Evolutionary conservation across 2,797 vertebrate species (phyloP).

Genomic region (Ambastaia sidthimunki): DNA sequence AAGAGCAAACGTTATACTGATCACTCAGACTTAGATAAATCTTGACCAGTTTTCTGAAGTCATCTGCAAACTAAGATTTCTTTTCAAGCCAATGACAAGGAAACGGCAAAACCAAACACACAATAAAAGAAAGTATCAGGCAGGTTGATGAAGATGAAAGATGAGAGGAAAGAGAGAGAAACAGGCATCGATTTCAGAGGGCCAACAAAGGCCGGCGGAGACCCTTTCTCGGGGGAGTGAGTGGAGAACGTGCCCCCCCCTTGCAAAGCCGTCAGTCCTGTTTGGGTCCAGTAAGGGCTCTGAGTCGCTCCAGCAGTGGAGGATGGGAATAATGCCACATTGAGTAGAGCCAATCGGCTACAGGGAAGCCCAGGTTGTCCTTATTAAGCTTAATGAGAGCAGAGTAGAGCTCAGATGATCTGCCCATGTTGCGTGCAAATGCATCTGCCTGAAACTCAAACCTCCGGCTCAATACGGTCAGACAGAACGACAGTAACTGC

Average conservation of each 20-base stretch:
- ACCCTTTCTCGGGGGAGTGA: slow-evolving; percentile 65
- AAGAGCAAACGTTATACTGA: slow-evolving; percentile 52
- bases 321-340: slow-evolving; percentile 99
- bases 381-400: slow-evolving; percentile 98
- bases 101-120: slow-evolving; percentile 62
- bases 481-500: slow-evolving; percentile 94
- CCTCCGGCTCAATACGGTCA: slow-evolving; percentile 95
- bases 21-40: slow-evolving; percentile 17
- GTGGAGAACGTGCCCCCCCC: slow-evolving; percentile 61
- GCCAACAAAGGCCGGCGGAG: slow-evolving; percentile 71
- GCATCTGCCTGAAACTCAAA: slow-evolving; percentile 99
- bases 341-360: slow-evolving; percentile 98
- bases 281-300: slow-evolving; percentile 87
- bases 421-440: slow-evolving; percentile 92
- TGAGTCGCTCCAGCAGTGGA: slow-evolving; percentile 94
- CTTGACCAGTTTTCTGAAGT: neutral
- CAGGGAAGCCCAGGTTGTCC: slow-evolving; percentile 97
- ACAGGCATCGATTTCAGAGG: slow-evolving; percentile 64
- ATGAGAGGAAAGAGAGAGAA: slow-evolving; percentile 22
- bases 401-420: slow-evolving; percentile 92
- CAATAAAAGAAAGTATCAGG: slow-evolving; percentile 13
- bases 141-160: neutral
- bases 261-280: slow-evolving; percentile 85
- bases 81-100: slow-evolving; percentile 38
- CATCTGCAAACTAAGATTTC: slow-evolving; percentile 9